Evolutionary conservation across 2,113 vertebrate genomes (phyloP), one percentile per base, ranked within the genome.

Genomic region (Mastomys coucha): DNA sequence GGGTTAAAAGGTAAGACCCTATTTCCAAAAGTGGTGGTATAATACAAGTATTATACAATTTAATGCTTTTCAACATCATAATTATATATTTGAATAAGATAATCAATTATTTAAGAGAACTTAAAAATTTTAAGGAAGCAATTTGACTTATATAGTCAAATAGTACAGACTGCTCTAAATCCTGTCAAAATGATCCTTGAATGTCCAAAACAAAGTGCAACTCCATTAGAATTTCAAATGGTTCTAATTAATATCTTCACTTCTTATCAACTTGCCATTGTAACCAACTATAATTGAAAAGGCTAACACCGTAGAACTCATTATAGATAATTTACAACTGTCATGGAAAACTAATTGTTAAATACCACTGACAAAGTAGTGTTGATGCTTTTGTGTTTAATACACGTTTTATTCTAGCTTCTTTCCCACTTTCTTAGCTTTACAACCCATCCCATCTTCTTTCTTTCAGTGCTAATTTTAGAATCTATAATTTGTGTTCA

Each of bases 181-280:
- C 88, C 45, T 93, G 58, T 17, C 78, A 51, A 92, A 96, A 86
- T 95, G 63, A 86, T 93, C 45, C 42, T 91, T 65, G 91, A 84
- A 67, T 51, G 70, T 63, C n/a, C 65, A 56, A 93, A 96, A 89
- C 78, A 94, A 96, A 9, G 0, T 81, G 58, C 72, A 88, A 76
- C 98, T 98, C 98, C 98, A 98, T 98, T 98, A 98, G 98, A 98
- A 99, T 99, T 99, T 99, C 89, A 99, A 99, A 99, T 98, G 97
- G 97, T 98, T 98, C 87, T 93, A 96, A 99, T 99, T 97, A 98
- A 99, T 99, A 98, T 93, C 97, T 96, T 86, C 96, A 95, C 97
- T 98, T 95, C 93, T 88, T 98, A 97, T n/a, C 73, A 96, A 91
- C 94, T 94, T 91, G 94, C 84, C 85, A 98, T 92, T 97, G 98